Base-by-base conservation (phyloP, 2,113 vertebrate genomes). In the Seriola rivoliana region DNA sequence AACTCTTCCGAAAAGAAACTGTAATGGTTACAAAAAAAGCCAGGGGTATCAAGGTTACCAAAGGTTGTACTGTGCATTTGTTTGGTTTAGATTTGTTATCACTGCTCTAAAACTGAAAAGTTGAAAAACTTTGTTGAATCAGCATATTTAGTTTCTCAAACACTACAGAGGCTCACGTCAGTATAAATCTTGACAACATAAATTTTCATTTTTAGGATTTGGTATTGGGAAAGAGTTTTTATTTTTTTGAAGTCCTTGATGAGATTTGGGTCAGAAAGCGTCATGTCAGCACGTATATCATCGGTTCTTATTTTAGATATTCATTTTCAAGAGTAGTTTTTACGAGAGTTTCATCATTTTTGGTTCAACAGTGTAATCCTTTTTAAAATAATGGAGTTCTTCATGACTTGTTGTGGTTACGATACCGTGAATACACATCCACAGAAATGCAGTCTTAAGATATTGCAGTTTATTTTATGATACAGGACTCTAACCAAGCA, bases 1-100 rank as follows among this genome's bases (percentile, higher is more conserved):
- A 46, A 32, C 21, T 29, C 36, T 16, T 14, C 1, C 73, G 21
- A 36, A 14, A 29, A 48, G 6, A 25, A 75, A 34, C 44, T 44
- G 13, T 38, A 50, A 48, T 5, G 5, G 11, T 63, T 54, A 8
- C 19, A 1, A 32, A 70, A 57, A 3, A 46, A 16, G 13, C 46
- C 17, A 46, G 10, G 34, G 48, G 16, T 65, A 17, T 81, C 59
- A 8, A 44, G 21, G 58, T 78, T 38, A 71, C 65, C 46, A 16
- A 19, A 66, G 52, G 23, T 69, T 67, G n/a, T 21, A 25, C 13
- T 78, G 3, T 48, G 23, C 34, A 81, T 62, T 55, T 78, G 19
- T 59, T 81, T 75, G 59, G 60, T 81, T 87, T 36, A 74, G 52
- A 25, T n/a, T 2, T 14, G 13, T 44, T 63, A 58, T 44, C 48